These are phyloP conservation scores for Cryptoblepharus egeriae DNA, from an alignment of 2,797 vertebrate genomes.

Conservation along the genomic window DNA sequence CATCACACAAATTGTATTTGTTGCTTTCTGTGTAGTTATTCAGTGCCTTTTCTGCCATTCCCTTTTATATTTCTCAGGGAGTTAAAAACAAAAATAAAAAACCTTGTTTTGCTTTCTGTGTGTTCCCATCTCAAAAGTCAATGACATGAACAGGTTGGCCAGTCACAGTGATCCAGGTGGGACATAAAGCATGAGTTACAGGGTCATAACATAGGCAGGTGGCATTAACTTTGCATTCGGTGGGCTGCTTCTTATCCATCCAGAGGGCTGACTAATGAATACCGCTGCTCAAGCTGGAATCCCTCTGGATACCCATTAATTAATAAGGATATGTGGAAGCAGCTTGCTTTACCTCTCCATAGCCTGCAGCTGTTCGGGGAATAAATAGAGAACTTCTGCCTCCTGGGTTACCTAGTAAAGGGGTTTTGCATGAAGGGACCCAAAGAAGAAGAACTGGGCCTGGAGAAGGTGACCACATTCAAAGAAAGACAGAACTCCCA, in stretches of 20 bases:
- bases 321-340: neutral
- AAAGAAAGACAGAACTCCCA: neutral
- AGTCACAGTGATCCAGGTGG: neutral
- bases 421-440: neutral
- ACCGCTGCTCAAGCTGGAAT: neutral
- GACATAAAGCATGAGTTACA: neutral
- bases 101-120: neutral
- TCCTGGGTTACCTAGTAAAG: slow-evolving; percentile 11
- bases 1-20: too few species aligned
- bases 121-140: neutral
- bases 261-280: slow-evolving; percentile 21
- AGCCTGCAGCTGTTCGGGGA: neutral
- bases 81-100: neutral
- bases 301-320: slow-evolving; percentile 9
- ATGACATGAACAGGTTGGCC: neutral
- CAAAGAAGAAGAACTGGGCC: neutral
- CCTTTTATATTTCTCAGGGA: neutral
- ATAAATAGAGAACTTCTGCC: slow-evolving; percentile 24
- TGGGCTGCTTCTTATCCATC: slow-evolving; percentile 19
- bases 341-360: slow-evolving; percentile 11
- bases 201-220: neutral
- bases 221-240: slow-evolving; percentile 13
- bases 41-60: neutral
- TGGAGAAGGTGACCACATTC: neutral
- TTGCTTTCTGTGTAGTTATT: neutral